Evolutionary conservation across 2,113 vertebrate genomes (phyloP).

Genomic region (Polypterus bichir): DNA sequence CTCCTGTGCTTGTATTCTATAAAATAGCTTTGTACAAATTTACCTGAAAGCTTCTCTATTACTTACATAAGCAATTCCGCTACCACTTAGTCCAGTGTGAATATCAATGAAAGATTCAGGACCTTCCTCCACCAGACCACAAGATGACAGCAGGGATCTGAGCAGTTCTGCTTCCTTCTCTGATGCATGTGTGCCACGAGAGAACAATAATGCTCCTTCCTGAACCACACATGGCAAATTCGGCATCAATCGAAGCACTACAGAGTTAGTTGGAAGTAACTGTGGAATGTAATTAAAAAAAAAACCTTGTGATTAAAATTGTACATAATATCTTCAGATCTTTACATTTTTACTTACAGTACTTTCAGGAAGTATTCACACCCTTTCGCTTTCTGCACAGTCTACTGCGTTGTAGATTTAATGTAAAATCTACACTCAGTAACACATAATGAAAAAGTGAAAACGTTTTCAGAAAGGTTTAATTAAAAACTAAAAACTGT

Average conservation of each 20-base stretch:
- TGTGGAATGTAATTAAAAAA: constrained; percentile 24
- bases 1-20: no score
- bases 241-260: constrained; percentile 71
- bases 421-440: no score
- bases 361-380: no score
- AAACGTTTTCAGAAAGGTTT: no score
- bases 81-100: constrained; percentile 85
- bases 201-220: constrained; percentile 70
- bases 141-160: constrained; percentile 53
- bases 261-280: constrained; percentile 53
- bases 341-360: no score
- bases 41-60: no score
- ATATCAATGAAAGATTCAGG: constrained; percentile 77
- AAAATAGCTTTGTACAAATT: no score
- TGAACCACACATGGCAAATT: constrained; percentile 83
- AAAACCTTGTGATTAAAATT: background rate
- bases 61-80: constrained; percentile 87
- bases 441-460: no score
- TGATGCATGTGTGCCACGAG: constrained; percentile 43
- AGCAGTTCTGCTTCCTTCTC: constrained; percentile 43
- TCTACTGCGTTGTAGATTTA: no score
- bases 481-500: no score
- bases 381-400: no score
- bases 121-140: constrained; percentile 77
- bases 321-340: no score